phyloP scores from a whole-genome alignment of 2,797 vertebrate species.

The Enteromius fasciolatus region DNA sequence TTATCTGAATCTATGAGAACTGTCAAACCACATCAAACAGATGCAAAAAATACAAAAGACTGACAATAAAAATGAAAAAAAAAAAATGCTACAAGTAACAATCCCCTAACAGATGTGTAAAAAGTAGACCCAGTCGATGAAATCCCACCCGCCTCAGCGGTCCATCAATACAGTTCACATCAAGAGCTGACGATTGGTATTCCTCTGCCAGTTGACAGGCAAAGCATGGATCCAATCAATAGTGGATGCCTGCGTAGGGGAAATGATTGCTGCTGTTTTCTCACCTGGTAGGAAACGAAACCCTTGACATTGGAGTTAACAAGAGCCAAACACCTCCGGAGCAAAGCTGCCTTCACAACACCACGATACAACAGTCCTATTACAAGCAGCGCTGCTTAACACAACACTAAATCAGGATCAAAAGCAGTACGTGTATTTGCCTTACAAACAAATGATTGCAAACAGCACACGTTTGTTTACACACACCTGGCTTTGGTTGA shows the following conservation, averaged over 20 bases:
- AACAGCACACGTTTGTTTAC: slow-evolving; percentile 22
- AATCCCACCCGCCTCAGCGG: slow-evolving; percentile 64
- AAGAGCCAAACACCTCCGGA: slow-evolving; percentile 37
- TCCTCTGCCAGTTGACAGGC: slow-evolving; percentile 68
- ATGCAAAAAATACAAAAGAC: background rate
- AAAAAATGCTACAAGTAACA: background rate
- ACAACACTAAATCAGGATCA: slow-evolving; percentile 20
- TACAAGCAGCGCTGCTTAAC: slow-evolving; percentile 26
- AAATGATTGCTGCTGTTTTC: slow-evolving; percentile 70
- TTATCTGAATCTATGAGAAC: background rate
- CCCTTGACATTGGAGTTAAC: slow-evolving; percentile 57
- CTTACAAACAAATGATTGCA: background rate
- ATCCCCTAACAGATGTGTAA: slow-evolving; percentile 1
- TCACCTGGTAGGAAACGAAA: slow-evolving; percentile 56
- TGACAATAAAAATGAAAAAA: background rate
- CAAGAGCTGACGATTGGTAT: slow-evolving; percentile 63
- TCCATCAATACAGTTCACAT: slow-evolving; percentile 47
- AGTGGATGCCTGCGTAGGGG: slow-evolving; percentile 65
- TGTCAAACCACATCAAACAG: background rate
- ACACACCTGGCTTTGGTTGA: slow-evolving; percentile 56
- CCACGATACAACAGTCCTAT: slow-evolving; percentile 17
- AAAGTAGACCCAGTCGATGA: slow-evolving; percentile 63
- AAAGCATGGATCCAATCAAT: slow-evolving; percentile 66
- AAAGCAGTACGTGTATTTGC: background rate
- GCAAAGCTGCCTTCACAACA: slow-evolving; percentile 14